A percentile compares a stretch with the other conserved stretches of the same genome.
phyloP scores from a whole-genome alignment of 1,140 invertebrate genomes.

The Eurytemora carolleeae region DNA sequence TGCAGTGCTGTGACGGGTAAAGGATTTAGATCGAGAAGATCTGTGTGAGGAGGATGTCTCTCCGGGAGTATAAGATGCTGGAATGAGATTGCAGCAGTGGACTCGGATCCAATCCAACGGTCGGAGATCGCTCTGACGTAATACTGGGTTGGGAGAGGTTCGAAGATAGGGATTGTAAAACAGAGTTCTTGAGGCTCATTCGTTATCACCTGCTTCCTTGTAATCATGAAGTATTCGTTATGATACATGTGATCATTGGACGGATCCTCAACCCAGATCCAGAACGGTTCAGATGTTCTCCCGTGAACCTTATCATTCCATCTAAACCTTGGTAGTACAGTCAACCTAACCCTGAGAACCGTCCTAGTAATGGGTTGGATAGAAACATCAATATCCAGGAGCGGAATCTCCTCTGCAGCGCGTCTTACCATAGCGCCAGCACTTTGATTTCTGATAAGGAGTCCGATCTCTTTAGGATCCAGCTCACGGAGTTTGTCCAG shows the following conservation, averaged over 20 bases:
- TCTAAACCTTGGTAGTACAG: slow-evolving; percentile 57
- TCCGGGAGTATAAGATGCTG: slow-evolving; percentile 77
- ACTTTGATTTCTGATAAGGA: slow-evolving; percentile 50
- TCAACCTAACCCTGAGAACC: slow-evolving; percentile 65
- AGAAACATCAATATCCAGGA: slow-evolving; percentile 53
- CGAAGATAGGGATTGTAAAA: slow-evolving; percentile 85
- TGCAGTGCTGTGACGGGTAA: slow-evolving; percentile 63
- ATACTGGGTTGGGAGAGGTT: slow-evolving; percentile 78
- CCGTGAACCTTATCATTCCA: slow-evolving; percentile 83
- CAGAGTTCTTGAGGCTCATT: slow-evolving; percentile 59
- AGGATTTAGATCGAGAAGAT: slow-evolving; percentile 73
- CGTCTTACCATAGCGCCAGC: slow-evolving; percentile 55
- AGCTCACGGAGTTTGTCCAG: slow-evolving; percentile 62
- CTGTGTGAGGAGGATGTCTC: slow-evolving; percentile 77
- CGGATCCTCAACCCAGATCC: slow-evolving; percentile 94
- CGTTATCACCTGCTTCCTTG: slow-evolving; percentile 48
- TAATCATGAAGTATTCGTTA: slow-evolving; percentile 73
- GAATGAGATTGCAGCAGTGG: slow-evolving; percentile 52
- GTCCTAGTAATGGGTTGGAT: slow-evolving; percentile 88
- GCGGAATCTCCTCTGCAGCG: slow-evolving; percentile 63
- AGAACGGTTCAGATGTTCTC: slow-evolving; percentile 68
- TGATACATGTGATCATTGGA: slow-evolving; percentile 87
- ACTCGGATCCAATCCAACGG: slow-evolving; percentile 66
- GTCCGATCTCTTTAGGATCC: slow-evolving; percentile 60
- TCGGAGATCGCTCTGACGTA: slow-evolving; percentile 69